Evolutionary conservation across 1,140 invertebrate species (phyloP).

Genomic region (Acromyrmex echinatior): DNA sequence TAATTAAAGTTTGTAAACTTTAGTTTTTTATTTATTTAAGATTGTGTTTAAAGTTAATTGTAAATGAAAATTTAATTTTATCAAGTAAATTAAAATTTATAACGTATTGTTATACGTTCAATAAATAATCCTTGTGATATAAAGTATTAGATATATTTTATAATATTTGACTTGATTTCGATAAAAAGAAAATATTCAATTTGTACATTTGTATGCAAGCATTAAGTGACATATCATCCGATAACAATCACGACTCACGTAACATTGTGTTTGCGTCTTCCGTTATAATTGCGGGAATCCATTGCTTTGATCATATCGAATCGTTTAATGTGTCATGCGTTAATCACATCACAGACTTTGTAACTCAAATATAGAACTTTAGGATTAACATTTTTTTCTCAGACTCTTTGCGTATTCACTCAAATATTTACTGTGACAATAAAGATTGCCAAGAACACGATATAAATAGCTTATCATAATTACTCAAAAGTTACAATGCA

Average conservation of each 20-base stretch:
- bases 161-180: background rate
- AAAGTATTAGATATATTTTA: background rate
- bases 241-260: constrained; percentile 6
- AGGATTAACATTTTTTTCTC: background rate
- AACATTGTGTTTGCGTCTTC: background rate
- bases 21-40: background rate
- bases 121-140: no score
- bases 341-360: background rate
- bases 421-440: background rate
- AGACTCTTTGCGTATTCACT: background rate
- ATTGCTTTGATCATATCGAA: background rate
- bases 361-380: background rate
- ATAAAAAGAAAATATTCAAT: background rate
- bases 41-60: background rate
- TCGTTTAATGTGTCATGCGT: background rate
- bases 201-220: background rate
- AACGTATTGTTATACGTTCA: background rate
- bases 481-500: background rate
- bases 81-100: background rate
- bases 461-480: background rate
- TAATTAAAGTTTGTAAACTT: background rate
- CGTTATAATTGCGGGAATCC: background rate
- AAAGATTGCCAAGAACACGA: no score
- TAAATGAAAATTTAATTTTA: constrained; percentile 1
- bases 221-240: background rate